Evolutionary conservation across 2,888 invertebrate species (phyloP), one percentile per base, ranked within the genome.

Genomic region (Drosophila neotestacea): DNA sequence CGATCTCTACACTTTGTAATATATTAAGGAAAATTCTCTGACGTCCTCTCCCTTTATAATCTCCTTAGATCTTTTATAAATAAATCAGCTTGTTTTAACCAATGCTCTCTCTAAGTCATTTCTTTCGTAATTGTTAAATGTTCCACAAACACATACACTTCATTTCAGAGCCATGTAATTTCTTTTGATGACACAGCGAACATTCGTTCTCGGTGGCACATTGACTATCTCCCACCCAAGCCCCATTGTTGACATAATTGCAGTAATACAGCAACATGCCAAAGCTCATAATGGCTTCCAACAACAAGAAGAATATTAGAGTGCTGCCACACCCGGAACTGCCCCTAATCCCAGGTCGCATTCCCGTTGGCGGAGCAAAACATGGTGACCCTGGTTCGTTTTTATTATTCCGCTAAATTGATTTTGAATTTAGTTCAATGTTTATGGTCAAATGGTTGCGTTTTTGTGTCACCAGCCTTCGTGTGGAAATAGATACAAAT

Each of bases 371-470:
- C 41, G 13, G 50, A 30, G 44, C 67, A 56, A 30, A 66, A 46
- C 59, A 41, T 39, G 70, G 54, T 67, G 73, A 77, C 65, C 75
- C 72, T 56, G 83, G 80, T 60, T 80, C 42, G 70, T 55, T 87
- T 88, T 85, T 82, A 89, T 89, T 90, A 88, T 89, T 86, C 83
- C 89, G 79, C 85, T 81, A 89, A 90, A 90, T 89, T 89, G 89
- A 87, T 87, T 90, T 82, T 81, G 81, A 87, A 89, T 90, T 90
- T 86, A 89, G 90, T 87, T 88, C 90, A 89, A 88, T 89, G 83
- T 88, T 89, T 90, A 90, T 89, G 89, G 90, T 90, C 90, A 89
- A 90, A 85, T 90, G 90, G 75, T 73, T 86, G 85, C 84, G 80
- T 87, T 88, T 85, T 83, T 88, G 86, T 90, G 88, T 78, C 84